Evolutionary conservation across 2,888 invertebrate genomes (phyloP), one percentile per base, ranked within the genome.

Genomic region (Stratiomys singularior): DNA sequence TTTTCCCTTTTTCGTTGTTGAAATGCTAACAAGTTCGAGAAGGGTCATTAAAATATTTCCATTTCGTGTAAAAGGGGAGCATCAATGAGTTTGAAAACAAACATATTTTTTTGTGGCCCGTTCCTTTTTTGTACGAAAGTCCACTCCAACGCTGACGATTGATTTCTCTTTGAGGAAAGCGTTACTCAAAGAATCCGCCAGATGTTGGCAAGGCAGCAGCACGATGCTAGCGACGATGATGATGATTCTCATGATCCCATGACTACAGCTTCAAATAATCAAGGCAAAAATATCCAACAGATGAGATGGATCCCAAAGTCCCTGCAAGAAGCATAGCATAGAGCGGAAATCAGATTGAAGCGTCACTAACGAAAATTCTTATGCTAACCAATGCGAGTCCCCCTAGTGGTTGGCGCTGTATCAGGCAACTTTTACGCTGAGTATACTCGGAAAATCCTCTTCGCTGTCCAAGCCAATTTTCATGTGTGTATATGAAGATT

Each of bases 1-100:
- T n/a, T 15, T n/a, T 52, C 52, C 52, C 52, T 2, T 52, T 52
- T 52, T 52, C 37, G 52, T 18, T 13, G 52, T 52, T 37, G 37
- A n/a, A 66, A 37, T 37, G 37, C 15, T 37, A 27, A 18, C 21
- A 37, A 37, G 21, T 21, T 37, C 1, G 11, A 64, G 28, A 15
- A 66, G 66, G 66, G 66, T 28, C 66, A 66, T 66, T 66, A 66
- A 30, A 30, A 66, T 37, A 28, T 66, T 37, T 66, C n/a, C 15
- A 9, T 52, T 18, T n/a, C 52, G 3, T n/a, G 52, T 37, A 37
- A 37, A 37, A 37, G 37, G 37, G 37, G 37, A 37, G 37, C 37
- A 37, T 3, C 37, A 37, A 37, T 37, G 37, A 37, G 9, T 37
- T 37, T 37, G 5, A 37, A 37, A 37, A 37, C 37, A 37, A 37